Evolutionary conservation across 2,888 invertebrate species (phyloP).

Genomic region (Flexamia atlantica): DNA sequence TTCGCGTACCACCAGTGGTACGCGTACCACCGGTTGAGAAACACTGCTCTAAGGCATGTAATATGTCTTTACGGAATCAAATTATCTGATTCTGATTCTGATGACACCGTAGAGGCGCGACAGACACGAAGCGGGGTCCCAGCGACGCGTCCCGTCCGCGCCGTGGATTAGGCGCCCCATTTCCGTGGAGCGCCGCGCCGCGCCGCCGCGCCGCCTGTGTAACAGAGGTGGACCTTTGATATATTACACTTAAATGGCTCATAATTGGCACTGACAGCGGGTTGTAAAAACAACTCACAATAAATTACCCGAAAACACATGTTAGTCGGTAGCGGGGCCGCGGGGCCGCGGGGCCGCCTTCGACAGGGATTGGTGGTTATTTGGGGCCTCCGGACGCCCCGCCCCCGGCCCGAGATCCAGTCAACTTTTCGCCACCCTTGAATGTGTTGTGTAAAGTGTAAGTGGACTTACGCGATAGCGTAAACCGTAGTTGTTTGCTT

Average conservation of each 20-base stretch:
- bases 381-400: constrained; percentile 2
- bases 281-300: constrained; percentile 36
- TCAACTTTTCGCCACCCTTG: constrained; percentile 14
- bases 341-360: background rate
- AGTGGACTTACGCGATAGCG: background rate
- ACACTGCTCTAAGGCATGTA: too few relatives aligned
- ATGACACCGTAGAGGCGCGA: too few relatives aligned
- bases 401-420: background rate
- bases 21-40: too few relatives aligned
- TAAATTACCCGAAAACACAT: constrained; percentile 46
- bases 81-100: too few relatives aligned
- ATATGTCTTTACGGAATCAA: too few relatives aligned
- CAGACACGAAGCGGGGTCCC: too few relatives aligned
- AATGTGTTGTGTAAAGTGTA: constrained; percentile 10
- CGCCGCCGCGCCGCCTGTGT: background rate
- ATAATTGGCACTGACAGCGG: constrained; percentile 49
- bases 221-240: constrained; percentile 16
- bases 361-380: constrained; percentile 36
- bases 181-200: background rate
- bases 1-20: too few relatives aligned
- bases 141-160: background rate
- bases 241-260: constrained; percentile 47
- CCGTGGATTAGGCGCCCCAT: background rate
- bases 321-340: constrained; percentile 1
- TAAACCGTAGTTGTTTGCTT: background rate